phyloP scores from a whole-genome alignment of 2,113 vertebrate genomes.

The Fukomys damarensis region DNA sequence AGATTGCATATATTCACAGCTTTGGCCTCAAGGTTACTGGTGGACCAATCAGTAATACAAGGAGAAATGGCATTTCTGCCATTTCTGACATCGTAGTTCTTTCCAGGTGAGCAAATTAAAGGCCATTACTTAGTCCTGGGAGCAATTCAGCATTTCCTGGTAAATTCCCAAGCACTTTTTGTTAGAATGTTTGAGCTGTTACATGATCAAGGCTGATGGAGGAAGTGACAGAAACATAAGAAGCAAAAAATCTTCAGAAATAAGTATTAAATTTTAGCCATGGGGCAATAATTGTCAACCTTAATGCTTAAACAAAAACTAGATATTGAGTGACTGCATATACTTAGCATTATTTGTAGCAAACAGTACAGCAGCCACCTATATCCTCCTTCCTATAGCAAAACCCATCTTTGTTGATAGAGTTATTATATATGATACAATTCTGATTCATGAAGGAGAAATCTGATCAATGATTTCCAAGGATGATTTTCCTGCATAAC shows the following conservation, averaged over 20 bases:
- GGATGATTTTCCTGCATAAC: background rate
- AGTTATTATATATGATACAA: background rate
- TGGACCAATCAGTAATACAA: constrained; percentile 80
- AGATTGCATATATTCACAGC: constrained; percentile 80
- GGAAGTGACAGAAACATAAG: constrained; percentile 35
- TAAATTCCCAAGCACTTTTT: constrained; percentile 52
- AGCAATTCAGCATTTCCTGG: constrained; percentile 78
- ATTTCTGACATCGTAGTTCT: constrained; percentile 78
- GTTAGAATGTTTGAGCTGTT: background rate
- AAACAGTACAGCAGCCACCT: background rate
- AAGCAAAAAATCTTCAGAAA: background rate
- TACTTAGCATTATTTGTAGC: background rate
- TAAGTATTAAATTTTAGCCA: constrained; percentile 21
- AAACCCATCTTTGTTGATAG: background rate
- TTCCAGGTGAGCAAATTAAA: constrained; percentile 84
- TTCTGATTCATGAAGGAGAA: background rate
- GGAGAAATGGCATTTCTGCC: constrained; percentile 77
- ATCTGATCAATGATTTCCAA: background rate
- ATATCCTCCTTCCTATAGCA: background rate
- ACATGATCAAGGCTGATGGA: background rate
- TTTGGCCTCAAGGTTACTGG: constrained; percentile 86
- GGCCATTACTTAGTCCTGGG: constrained; percentile 82
- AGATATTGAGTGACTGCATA: background rate
- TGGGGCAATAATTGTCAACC: background rate
- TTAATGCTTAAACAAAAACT: background rate